phyloP scores from a whole-genome alignment of 2,888 invertebrate genomes.

The Alloplasta piceator region DNA sequence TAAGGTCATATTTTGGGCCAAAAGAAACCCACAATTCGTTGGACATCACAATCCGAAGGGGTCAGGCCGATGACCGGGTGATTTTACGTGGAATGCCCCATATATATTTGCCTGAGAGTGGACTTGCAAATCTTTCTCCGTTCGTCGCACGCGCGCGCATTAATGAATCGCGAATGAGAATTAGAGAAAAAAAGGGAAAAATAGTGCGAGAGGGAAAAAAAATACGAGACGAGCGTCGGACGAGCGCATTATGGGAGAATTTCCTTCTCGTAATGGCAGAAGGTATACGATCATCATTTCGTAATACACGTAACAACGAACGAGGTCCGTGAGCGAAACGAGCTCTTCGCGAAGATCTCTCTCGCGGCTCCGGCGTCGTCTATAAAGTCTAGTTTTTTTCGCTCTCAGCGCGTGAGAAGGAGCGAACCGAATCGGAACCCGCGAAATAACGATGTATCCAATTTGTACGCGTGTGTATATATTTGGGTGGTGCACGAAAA shows the following conservation, averaged over 20 bases:
- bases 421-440: conserved; percentile 61
- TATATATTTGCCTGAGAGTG: conserved; percentile 6
- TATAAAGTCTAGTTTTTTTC: conserved; percentile 25
- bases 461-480: not conserved
- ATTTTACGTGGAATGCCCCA: too few relatives aligned
- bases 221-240: conserved; percentile 22
- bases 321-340: conserved; percentile 23
- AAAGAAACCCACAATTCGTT: too few relatives aligned
- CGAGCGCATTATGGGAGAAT: conserved; percentile 23
- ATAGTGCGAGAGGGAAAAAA: conserved; percentile 14
- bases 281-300: conserved; percentile 47
- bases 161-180: conserved; percentile 61
- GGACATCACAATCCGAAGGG: too few relatives aligned
- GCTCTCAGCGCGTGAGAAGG: conserved; percentile 60
- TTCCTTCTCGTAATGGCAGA: conserved; percentile 49
- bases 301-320: conserved; percentile 59
- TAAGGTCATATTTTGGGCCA: too few relatives aligned
- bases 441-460: conserved; percentile 52
- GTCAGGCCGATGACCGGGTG: too few relatives aligned
- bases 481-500: too few relatives aligned
- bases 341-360: conserved; percentile 17
- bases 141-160: conserved; percentile 53
- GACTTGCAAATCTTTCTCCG: conserved; percentile 32
- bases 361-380: conserved; percentile 15
- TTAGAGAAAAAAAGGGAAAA: conserved; percentile 4